phyloP scores from a whole-genome alignment of 2,797 vertebrate species.

The Lycodopsis pacificus region DNA sequence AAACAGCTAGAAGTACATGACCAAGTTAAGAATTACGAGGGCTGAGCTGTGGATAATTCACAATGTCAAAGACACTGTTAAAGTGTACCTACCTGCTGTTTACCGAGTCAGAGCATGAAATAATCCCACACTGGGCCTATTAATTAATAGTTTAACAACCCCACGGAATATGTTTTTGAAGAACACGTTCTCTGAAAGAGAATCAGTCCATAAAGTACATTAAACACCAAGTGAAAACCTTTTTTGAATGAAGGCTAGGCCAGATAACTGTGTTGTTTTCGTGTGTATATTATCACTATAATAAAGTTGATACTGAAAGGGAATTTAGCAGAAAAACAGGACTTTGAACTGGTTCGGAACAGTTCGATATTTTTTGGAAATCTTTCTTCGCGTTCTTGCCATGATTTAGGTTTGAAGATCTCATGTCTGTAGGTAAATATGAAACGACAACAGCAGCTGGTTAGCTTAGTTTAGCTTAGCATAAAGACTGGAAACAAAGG shows the following conservation, averaged over 20 bases:
- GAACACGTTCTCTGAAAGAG: neutral
- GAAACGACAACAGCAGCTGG: neutral
- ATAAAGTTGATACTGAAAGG: neutral
- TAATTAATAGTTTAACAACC: slow-evolving; percentile 63
- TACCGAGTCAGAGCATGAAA: slow-evolving; percentile 28
- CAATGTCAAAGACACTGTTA: slow-evolving; percentile 47
- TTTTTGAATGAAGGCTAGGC: neutral
- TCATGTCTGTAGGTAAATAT: neutral
- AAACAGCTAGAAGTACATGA: slow-evolving; percentile 54
- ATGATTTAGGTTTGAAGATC: neutral
- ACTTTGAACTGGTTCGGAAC: neutral
- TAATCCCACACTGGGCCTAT: slow-evolving; percentile 25
- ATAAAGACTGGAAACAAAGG: neutral
- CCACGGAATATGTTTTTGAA: neutral
- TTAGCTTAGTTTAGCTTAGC: neutral
- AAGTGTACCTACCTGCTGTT: slow-evolving; percentile 23
- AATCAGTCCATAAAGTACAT: neutral
- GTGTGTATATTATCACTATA: neutral
- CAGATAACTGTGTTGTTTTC: neutral
- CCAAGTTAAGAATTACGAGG: slow-evolving; percentile 47
- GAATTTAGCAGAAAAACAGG: neutral
- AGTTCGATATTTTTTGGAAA: neutral
- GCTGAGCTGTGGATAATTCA: slow-evolving; percentile 46
- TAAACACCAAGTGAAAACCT: neutral
- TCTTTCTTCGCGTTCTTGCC: neutral